These are phyloP conservation scores for Toxotes chatareus DNA, from an alignment of 2,113 vertebrate species.

Conservation along the genomic window DNA sequence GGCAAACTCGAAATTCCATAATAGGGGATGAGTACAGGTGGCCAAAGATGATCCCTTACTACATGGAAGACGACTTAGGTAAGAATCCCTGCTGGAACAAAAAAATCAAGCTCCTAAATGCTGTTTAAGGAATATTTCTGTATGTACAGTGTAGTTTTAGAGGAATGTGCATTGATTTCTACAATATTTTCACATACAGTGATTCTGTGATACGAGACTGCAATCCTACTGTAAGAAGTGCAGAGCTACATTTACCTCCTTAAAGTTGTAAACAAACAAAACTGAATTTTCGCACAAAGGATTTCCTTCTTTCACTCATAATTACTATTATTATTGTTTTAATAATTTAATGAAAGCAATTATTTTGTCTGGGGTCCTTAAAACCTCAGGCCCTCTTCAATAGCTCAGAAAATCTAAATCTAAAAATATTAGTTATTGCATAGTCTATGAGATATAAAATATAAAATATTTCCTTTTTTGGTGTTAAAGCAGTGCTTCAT, in stretches of 20 bases:
- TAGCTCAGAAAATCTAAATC: too few species aligned
- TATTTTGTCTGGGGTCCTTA: too few species aligned
- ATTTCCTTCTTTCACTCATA: too few species aligned
- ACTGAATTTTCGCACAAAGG: neutral
- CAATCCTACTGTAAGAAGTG: too few species aligned
- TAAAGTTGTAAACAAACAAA: neutral
- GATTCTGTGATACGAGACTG: too few species aligned
- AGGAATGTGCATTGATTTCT: neutral
- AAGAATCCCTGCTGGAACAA: conserved; percentile 16
- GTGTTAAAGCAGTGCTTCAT: neutral
- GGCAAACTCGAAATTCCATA: conserved; percentile 88
- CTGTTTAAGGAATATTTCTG: neutral
- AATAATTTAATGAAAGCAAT: too few species aligned
- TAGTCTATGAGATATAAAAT: too few species aligned
- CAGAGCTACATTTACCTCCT: neutral
- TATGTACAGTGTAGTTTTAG: neutral
- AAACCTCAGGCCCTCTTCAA: too few species aligned
- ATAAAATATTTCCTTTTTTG: neutral
- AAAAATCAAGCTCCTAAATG: neutral
- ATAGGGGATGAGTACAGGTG: conserved; percentile 90
- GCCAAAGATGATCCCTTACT: conserved; percentile 91
- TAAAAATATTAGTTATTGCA: too few species aligned
- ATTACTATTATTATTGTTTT: too few species aligned
- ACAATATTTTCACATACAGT: too few species aligned
- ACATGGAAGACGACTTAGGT: conserved; percentile 92